Evolutionary conservation across 2,797 vertebrate genomes (phyloP), one percentile per base, ranked within the genome.

Genomic region (Meda fulgida): DNA sequence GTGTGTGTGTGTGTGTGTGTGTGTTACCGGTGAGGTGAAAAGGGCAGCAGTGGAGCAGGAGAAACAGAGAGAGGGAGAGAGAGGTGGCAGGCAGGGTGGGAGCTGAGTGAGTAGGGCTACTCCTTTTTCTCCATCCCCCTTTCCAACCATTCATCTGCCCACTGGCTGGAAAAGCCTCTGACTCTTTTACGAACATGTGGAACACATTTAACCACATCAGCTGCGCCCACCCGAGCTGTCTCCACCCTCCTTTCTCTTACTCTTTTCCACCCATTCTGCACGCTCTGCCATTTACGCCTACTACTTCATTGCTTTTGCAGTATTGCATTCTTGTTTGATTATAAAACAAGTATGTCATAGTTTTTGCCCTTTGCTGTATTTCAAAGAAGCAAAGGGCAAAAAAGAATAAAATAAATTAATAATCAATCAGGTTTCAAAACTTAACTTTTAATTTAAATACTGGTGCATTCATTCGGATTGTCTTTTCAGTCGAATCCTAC

Each of bases 101-200:
- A 70, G 43, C 65, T 26, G 71, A 77, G 53, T 70, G 73, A 78
- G 43, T 43, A 34, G 31, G 82, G 65, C 36, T 55, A 48, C 55
- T 72, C 77, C 55, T 73, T 80, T 85, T 85, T 80, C 84, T 85
- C 55, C 75, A 78, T 78, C 83, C 65, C 83, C 75, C 83, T 84
- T 84, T 84, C 83, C 73, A 84, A 70, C 83, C 75, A 84, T 84
- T 84, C 83, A 70, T 84, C 65, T 84, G 83, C 83, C 75, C 51
- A 78, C 83, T 70, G 75, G 75, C 65, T 84, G 34, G 75, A 78
- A 84, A 84, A 78, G 48, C 63, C 82, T 84, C 48, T 26, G 46
- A 77, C 81, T 67, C 6, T 78, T 84, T 84, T 31, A 78, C n/a
- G 10, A 84, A 72, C 83, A 85, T 85, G 83, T 85, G 83, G 83